Percentiles rank a stretch among this genome's conserved stretches.
Evolutionary conservation across 2,797 vertebrate genomes (phyloP).

Genomic region (Semotilus atromaculatus): DNA sequence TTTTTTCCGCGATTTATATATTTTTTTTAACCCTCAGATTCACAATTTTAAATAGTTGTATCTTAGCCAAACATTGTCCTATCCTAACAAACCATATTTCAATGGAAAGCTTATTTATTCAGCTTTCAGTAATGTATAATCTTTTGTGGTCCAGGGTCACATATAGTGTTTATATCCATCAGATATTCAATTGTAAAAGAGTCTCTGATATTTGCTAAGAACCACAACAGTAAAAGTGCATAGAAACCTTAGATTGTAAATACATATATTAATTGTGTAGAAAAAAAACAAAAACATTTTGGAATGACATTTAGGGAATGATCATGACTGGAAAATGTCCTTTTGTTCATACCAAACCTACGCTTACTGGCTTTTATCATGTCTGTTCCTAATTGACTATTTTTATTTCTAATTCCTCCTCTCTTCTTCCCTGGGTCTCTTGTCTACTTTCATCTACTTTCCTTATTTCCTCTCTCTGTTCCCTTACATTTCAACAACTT

Average conservation of each 20-base stretch:
- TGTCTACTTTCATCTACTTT: constrained; percentile 41
- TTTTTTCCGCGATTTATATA: no score
- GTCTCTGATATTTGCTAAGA: background rate
- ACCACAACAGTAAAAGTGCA: background rate
- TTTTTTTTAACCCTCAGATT: no score
- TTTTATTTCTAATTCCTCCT: constrained; percentile 51
- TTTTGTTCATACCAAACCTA: constrained; percentile 23
- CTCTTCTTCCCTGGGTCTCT: constrained; percentile 35
- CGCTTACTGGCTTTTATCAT: background rate
- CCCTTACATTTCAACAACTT: constrained; percentile 61
- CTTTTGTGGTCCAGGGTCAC: no score
- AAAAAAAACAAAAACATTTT: no score
- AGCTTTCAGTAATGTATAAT: no score
- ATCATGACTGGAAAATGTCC: background rate
- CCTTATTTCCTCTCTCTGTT: constrained; percentile 17
- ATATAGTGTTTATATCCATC: background rate
- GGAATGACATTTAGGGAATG: background rate
- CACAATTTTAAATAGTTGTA: no score
- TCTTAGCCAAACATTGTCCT: no score
- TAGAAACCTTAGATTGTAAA: background rate
- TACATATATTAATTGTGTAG: background rate
- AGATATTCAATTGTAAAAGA: background rate
- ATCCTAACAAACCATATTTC: no score
- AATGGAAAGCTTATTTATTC: no score
- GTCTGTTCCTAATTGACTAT: constrained; percentile 40